Base-by-base conservation (phyloP, 2,797 vertebrate genomes). In the Cynodonichthys magdalenae region DNA sequence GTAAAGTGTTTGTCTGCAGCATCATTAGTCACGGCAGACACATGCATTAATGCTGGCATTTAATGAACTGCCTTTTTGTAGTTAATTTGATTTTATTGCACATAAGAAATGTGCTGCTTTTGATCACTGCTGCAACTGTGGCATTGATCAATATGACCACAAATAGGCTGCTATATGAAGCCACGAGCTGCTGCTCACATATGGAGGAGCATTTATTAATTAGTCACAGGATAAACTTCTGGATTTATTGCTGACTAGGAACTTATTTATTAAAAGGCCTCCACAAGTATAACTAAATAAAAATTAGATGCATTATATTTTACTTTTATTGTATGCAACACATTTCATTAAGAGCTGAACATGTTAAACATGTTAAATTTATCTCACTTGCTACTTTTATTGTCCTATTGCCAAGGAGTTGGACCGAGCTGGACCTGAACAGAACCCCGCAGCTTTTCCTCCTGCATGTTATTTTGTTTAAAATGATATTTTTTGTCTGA, bases 11-110 rank as follows among this genome's bases (percentile, higher is more conserved):
- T 83, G 69, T 77, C 62, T 70, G 77, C 75, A 58, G 80, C 49
- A 65, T 69, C 85, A 81, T 85, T 85, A 79, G 78, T 84, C 78
- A 78, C 76, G 71, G 36, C 53, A 78, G 74, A 76, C 65, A 79
- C 55, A 74, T 42, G 41, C 74, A 64, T 80, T 85, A 85, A 66
- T 72, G 59, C 76, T 41, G 74, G 53, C 75, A 61, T 63, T 72
- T 75, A 81, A 84, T 72, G 62, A 77, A 74, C 59, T 66, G 71
- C 78, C 69, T 78, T 66, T 42, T 15, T 80, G 75, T 59, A 48
- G 57, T 65, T 84, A 59, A 80, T 86, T 77, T 71, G 64, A 81
- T 77, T 77, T 79, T 62, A 77, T 67, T 77, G 75, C 75, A 60
- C n/a, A 18, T 53, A 58, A 72, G 41, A 58, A 80, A 73, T 64